Evolutionary conservation across 2,797 vertebrate species (phyloP).

Genomic region (Meriones psammophilus): DNA sequence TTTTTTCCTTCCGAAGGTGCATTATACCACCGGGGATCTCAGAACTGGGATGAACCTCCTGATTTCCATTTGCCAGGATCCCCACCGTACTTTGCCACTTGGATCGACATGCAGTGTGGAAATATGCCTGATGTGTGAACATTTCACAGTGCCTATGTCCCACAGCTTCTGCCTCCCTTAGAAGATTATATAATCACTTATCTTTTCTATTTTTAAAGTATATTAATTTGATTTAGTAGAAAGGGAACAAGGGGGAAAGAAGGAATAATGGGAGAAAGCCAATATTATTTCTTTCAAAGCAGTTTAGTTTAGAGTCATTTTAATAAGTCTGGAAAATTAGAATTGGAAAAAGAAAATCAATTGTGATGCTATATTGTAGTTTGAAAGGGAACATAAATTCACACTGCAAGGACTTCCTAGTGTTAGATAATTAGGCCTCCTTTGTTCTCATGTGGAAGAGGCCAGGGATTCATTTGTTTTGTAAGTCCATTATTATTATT

Average conservation of each 20-base stretch:
- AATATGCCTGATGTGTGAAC: neutral
- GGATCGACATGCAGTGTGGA: conserved; percentile 19
- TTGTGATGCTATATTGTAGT: conserved; percentile 79
- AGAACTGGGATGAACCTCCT: neutral
- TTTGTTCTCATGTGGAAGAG: conserved; percentile 76
- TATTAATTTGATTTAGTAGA: conserved; percentile 77
- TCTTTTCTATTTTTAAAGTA: conserved; percentile 79
- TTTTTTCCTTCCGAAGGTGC: conserved; percentile 65
- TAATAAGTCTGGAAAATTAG: conserved; percentile 83
- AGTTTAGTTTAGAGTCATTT: conserved; percentile 82
- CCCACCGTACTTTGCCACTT: neutral
- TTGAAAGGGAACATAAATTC: conserved; percentile 80
- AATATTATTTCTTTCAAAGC: conserved; percentile 82
- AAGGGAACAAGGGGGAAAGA: conserved; percentile 71
- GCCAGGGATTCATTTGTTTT: conserved; percentile 68
- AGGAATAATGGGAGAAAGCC: conserved; percentile 78
- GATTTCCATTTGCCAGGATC: conserved; percentile 20
- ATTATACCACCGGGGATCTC: neutral
- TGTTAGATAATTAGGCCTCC: conserved; percentile 79
- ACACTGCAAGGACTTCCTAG: conserved; percentile 74
- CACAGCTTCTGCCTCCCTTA: conserved; percentile 66
- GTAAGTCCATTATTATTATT: conserved; percentile 79
- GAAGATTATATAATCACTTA: conserved; percentile 81
- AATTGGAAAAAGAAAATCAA: conserved; percentile 83
- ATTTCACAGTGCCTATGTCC: conserved; percentile 52